phyloP scores from a whole-genome alignment of 2,888 invertebrate species.

The Xanthorhoe designata region DNA sequence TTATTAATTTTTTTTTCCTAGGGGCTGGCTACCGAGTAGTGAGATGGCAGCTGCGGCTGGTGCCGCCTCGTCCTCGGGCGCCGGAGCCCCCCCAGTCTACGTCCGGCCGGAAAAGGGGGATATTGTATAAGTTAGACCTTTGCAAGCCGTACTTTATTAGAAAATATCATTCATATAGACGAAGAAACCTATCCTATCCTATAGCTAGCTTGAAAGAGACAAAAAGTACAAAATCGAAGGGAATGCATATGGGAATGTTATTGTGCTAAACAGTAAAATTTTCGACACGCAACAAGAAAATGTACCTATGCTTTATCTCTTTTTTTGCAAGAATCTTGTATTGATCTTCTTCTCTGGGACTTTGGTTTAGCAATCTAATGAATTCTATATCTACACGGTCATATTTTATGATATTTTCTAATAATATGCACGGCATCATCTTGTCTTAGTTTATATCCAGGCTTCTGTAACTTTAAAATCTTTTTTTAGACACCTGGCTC shows the following conservation, averaged over 20 bases:
- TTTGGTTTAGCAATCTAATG: too few species aligned
- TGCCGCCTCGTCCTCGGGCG: neutral
- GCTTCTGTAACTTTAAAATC: conserved; percentile 1
- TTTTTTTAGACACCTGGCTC: conserved; percentile 8
- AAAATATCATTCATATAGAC: neutral
- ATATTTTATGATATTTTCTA: neutral
- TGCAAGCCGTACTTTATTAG: neutral
- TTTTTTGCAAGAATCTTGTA: too few species aligned
- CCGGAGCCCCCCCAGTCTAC: conserved; percentile 14
- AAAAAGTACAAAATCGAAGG: too few species aligned
- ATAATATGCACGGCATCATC: neutral
- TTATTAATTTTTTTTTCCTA: conserved; percentile 10
- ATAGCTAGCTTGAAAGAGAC: too few species aligned
- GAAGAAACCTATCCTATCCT: too few species aligned
- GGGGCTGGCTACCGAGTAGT: conserved; percentile 34
- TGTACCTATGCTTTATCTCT: too few species aligned
- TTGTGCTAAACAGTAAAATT: too few species aligned
- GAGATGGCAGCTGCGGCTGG: conserved; percentile 19
- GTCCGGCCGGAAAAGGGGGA: conserved; percentile 26
- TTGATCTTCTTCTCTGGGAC: too few species aligned
- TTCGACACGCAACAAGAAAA: too few species aligned
- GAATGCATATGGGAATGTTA: too few species aligned
- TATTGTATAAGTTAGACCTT: conserved; percentile 15
- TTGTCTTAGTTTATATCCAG: neutral
- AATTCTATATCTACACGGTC: too few species aligned